A percentile compares a stretch with the other conserved stretches of the same genome.
phyloP scores from a whole-genome alignment of 2,888 invertebrate species.

The Deilephila porcellus region DNA sequence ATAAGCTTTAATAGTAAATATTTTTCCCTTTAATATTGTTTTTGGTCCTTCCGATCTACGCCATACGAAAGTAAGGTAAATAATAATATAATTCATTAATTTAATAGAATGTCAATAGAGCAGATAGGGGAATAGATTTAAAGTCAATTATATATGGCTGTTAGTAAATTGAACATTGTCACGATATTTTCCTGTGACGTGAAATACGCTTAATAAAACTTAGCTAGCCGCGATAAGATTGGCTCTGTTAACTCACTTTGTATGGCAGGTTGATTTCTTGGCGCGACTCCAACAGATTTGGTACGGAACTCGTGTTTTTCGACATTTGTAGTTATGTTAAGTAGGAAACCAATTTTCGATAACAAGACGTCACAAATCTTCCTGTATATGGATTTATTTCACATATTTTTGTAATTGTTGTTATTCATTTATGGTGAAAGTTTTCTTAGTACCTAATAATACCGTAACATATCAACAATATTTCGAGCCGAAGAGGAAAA shows the following conservation, averaged over 20 bases:
- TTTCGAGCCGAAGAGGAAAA: no score
- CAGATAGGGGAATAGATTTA: background rate
- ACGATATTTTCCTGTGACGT: constrained; percentile 13
- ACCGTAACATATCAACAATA: no score
- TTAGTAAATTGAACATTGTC: constrained; percentile 7
- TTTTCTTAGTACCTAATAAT: background rate
- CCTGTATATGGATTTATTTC: constrained; percentile 13
- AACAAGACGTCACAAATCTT: constrained; percentile 18
- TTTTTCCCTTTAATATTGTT: no score
- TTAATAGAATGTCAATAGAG: background rate
- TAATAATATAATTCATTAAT: background rate
- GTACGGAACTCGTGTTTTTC: constrained; percentile 24
- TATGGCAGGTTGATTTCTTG: constrained; percentile 32
- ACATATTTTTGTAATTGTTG: constrained; percentile 3
- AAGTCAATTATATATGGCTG: background rate
- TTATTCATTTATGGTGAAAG: background rate
- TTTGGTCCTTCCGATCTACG: no score
- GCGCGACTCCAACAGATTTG: constrained; percentile 27
- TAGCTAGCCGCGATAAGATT: constrained; percentile 26
- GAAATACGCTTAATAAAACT: constrained; percentile 30
- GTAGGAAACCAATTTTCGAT: constrained; percentile 27
- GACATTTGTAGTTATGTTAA: constrained; percentile 27
- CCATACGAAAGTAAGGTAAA: no score
- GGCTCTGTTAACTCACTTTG: constrained; percentile 31
- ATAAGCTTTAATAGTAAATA: no score